These are phyloP conservation scores for Basileuterus tristriatus DNA, from an alignment of 2,797 vertebrate genomes.

Conservation along the genomic window DNA sequence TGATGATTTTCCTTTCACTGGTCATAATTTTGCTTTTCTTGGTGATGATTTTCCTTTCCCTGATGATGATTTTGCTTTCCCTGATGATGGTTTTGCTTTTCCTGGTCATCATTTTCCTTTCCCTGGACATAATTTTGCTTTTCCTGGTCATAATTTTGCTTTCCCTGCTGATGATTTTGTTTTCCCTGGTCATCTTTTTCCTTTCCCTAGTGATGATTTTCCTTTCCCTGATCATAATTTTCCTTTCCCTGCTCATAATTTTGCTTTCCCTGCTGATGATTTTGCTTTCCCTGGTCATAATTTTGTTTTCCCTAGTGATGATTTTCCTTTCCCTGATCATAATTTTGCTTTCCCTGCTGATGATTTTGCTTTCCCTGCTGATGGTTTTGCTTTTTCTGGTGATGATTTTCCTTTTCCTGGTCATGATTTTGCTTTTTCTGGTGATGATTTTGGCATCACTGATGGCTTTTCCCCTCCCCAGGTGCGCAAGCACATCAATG, in stretches of 20 bases:
- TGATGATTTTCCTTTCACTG: background rate
- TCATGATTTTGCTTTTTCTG: fast-evolving
- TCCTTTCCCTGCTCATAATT: background rate
- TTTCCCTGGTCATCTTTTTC: background rate
- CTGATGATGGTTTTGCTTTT: fast-evolving
- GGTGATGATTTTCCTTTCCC: fast-evolving
- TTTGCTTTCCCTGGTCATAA: fast-evolving
- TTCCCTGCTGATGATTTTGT: fast-evolving
- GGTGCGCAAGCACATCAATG: constrained; percentile 94
- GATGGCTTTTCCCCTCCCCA: constrained; percentile 35
- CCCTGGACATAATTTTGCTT: fast-evolving
- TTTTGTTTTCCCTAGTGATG: too few species aligned
- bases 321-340: background rate
- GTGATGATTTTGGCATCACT: background rate
- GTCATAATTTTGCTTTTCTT: fast-evolving
- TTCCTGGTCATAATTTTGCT: fast-evolving
- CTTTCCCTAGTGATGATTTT: fast-evolving
- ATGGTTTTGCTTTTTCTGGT: background rate
- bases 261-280: fast-evolving
- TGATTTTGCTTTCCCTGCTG: fast-evolving
- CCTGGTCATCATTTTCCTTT: background rate
- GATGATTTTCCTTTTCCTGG: background rate
- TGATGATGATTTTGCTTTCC: fast-evolving
- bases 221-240: fast-evolving
- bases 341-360: fast-evolving